phyloP scores from a whole-genome alignment of 2,113 vertebrate species.

The Coracopsis vasa region DNA sequence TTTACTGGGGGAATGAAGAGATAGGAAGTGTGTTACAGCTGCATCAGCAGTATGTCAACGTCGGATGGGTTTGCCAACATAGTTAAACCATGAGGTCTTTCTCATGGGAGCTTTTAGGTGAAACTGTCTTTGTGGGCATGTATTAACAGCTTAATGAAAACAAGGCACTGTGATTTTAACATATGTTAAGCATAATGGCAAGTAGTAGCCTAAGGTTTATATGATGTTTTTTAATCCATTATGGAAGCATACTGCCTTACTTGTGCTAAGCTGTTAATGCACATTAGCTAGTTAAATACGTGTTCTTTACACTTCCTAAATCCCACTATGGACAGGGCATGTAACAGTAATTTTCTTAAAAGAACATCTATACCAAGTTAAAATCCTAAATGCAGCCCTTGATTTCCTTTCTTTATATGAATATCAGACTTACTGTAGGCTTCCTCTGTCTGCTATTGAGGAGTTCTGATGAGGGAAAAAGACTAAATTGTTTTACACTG shows the following conservation, averaged over 20 bases:
- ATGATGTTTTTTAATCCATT: background rate
- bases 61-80: background rate
- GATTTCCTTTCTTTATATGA: background rate
- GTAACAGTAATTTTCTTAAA: background rate
- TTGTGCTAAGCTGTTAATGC: slow-evolving; percentile 20
- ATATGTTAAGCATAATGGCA: background rate
- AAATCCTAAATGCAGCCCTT: background rate
- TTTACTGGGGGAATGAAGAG: background rate
- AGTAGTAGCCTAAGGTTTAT: background rate
- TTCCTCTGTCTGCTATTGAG: background rate
- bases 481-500: background rate
- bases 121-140: background rate
- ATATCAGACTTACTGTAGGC: background rate
- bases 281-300: background rate
- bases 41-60: slow-evolving; percentile 8
- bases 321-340: background rate
- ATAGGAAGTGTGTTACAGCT: background rate
- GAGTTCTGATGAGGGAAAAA: background rate
- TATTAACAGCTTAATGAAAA: slow-evolving; percentile 8
- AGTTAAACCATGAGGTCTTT: background rate
- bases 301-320: background rate
- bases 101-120: background rate
- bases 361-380: background rate
- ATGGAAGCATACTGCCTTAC: background rate
- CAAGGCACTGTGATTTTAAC: background rate